A percentile compares a stretch with the other conserved stretches of the same genome.
Conservation (phyloP, 2,113 vertebrate species). For the Elephas maximus region DNA sequence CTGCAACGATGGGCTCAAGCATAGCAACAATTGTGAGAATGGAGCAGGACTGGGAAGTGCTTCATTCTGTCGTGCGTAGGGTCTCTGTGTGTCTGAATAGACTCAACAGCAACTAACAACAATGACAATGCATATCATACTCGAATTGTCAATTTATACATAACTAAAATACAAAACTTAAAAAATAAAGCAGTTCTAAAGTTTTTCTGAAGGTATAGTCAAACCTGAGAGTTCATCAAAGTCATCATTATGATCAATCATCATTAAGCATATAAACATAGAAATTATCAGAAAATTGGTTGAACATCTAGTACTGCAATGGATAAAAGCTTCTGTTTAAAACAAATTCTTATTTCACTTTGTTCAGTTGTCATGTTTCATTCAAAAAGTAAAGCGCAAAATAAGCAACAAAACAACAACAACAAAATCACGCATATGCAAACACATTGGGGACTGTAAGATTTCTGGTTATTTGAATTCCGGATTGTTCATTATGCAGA, state of each 20-base stretch:
- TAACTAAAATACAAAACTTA: background rate
- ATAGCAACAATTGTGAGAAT: no score
- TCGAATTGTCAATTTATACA: background rate
- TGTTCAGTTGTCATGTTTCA: background rate
- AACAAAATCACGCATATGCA: background rate
- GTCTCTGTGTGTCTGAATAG: no score
- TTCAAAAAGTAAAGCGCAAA: background rate
- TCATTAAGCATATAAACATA: background rate
- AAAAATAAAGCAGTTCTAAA: background rate
- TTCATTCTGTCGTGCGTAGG: no score
- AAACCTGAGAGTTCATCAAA: background rate
- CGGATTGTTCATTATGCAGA: background rate
- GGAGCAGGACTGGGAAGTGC: no score
- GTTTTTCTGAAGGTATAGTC: background rate
- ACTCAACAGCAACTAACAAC: no score
- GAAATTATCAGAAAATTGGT: background rate
- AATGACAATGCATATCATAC: background rate
- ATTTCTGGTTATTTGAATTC: background rate
- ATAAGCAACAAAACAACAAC: background rate
- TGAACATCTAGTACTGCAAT: background rate
- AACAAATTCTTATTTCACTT: background rate
- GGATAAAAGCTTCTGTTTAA: background rate
- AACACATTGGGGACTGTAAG: background rate
- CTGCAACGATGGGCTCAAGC: no score
- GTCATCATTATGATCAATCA: background rate